phyloP scores from a whole-genome alignment of 1,140 invertebrate species.

The Dinoponera quadriceps region DNA sequence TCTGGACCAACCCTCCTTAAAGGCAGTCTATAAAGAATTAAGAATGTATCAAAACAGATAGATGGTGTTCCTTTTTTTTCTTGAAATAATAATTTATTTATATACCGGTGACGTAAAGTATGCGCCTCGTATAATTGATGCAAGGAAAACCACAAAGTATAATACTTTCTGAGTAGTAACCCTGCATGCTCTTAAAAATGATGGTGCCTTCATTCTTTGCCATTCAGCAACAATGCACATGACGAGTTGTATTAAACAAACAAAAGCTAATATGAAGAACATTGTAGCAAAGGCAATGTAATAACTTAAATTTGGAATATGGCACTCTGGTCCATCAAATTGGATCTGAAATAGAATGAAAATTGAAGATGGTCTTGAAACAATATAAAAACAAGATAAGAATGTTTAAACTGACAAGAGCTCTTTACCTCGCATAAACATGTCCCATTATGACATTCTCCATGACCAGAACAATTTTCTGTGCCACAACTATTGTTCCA shows the following conservation, averaged over 20 bases:
- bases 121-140: slow-evolving; percentile 93
- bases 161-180: slow-evolving; percentile 96
- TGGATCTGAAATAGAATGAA: slow-evolving; percentile 87
- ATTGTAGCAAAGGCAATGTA: slow-evolving; percentile 91
- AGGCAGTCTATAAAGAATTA: slow-evolving; percentile 88
- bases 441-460: slow-evolving; percentile 95
- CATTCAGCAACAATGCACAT: slow-evolving; percentile 94
- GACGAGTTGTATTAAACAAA: slow-evolving; percentile 94
- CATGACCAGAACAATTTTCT: slow-evolving; percentile 93
- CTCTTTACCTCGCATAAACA: slow-evolving; percentile 95
- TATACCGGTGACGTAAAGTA: slow-evolving; percentile 96
- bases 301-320: slow-evolving; percentile 88
- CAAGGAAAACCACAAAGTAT: slow-evolving; percentile 95
- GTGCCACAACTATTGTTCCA: slow-evolving; percentile 84
- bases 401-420: not conserved
- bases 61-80: not conserved
- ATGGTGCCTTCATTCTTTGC: slow-evolving; percentile 92
- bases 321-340: slow-evolving; percentile 89
- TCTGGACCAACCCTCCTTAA: slow-evolving; percentile 93
- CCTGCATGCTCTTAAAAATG: slow-evolving; percentile 92
- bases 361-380: not conserved
- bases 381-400: not conserved
- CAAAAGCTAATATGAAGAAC: slow-evolving; percentile 93
- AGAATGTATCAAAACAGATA: not conserved
- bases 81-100: slow-evolving; percentile 64